A percentile compares a stretch with the other conserved stretches of the same genome.
Evolutionary conservation across 2,797 vertebrate species (phyloP).

Genomic region (Uromys caudimaculatus): DNA sequence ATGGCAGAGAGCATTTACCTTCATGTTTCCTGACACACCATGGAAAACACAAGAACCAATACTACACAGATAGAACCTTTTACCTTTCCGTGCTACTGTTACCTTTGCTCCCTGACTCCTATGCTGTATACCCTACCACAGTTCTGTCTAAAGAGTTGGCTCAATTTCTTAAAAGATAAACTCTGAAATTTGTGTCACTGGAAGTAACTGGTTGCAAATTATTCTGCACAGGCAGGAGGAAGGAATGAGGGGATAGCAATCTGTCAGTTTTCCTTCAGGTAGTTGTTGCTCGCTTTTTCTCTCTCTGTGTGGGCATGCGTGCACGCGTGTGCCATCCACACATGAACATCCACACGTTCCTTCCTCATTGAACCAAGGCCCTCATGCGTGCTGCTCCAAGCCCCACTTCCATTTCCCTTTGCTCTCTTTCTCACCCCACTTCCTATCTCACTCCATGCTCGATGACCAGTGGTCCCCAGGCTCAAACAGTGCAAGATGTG

Average conservation of each 20-base stretch:
- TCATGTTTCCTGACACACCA: background rate
- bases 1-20: background rate
- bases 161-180: background rate
- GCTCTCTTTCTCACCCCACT: background rate
- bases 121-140: background rate
- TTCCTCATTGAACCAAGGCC: background rate
- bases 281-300: background rate
- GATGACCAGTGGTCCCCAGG: background rate
- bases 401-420: background rate
- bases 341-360: background rate
- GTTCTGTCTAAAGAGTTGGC: slow-evolving; percentile 23
- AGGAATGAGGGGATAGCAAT: fast-evolving
- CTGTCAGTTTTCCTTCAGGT: background rate
- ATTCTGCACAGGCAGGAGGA: background rate
- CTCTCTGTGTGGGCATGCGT: background rate
- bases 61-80: background rate
- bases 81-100: background rate
- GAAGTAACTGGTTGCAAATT: background rate
- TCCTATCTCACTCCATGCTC: background rate
- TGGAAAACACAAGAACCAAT: background rate
- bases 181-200: background rate
- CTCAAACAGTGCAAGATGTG: background rate
- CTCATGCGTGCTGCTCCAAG: background rate
- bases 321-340: fast-evolving
- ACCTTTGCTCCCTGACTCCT: background rate